Evolutionary conservation across 2,797 vertebrate species (phyloP).

Genomic region (Lithobates sylvaticus): DNA sequence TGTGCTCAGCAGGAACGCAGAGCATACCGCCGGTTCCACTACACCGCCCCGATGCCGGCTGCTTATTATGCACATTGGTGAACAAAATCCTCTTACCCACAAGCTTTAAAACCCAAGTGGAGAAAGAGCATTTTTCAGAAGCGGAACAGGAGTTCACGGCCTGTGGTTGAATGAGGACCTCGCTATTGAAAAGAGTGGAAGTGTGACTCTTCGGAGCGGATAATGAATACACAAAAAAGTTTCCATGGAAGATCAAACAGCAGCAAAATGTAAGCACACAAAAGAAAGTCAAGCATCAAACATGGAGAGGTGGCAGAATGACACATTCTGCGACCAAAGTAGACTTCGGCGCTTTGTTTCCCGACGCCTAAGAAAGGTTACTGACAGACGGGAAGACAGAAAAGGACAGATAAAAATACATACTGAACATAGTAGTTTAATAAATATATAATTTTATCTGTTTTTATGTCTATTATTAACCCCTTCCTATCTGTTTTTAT

Average conservation of each 20-base stretch:
- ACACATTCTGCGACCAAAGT: slow-evolving; percentile 6
- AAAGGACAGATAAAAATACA: too few species aligned
- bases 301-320: background rate
- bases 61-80: background rate
- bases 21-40: background rate
- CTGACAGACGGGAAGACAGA: background rate
- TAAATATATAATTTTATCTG: too few species aligned
- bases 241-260: background rate
- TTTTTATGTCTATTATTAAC: too few species aligned
- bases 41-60: too few species aligned
- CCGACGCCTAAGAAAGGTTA: background rate
- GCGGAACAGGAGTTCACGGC: background rate
- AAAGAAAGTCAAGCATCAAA: background rate
- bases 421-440: too few species aligned
- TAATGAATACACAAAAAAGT: background rate
- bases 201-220: background rate
- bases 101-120: background rate
- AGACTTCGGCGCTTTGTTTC: background rate
- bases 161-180: background rate
- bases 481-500: too few species aligned
- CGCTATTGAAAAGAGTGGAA: background rate
- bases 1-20: background rate
- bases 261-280: background rate
- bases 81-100: background rate
- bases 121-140: background rate